These are phyloP conservation scores for Passer montanus DNA, from an alignment of 2,113 vertebrate species.

Conservation along the genomic window DNA sequence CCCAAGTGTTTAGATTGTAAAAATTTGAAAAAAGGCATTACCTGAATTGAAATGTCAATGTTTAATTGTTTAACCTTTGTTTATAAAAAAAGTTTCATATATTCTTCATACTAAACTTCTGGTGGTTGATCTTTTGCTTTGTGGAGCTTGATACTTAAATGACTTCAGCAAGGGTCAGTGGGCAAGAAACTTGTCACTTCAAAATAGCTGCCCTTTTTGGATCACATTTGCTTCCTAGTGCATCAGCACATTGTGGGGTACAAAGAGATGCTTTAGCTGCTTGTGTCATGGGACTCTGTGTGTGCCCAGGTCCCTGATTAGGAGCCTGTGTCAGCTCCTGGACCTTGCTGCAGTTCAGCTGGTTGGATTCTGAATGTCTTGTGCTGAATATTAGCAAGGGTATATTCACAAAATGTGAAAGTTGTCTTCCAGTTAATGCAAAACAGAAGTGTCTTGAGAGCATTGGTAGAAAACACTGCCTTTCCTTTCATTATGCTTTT, in stretches of 20 bases:
- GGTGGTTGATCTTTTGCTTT: neutral
- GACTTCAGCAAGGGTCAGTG: neutral
- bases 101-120: neutral
- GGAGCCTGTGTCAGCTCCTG: neutral
- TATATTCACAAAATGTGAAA: neutral
- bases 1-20: neutral
- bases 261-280: neutral
- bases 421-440: neutral
- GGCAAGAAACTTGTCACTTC: neutral
- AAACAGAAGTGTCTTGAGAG: neutral
- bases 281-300: neutral
- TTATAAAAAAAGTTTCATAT: neutral
- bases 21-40: neutral
- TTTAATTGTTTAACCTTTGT: neutral
- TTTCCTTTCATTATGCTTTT: neutral
- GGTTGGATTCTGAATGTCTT: neutral
- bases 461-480: neutral
- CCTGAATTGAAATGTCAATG: neutral
- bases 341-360: neutral
- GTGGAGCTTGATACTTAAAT: neutral
- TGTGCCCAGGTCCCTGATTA: neutral
- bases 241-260: neutral
- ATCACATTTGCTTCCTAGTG: neutral
- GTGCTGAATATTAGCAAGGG: neutral
- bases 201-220: neutral